Evolutionary conservation across 2,113 vertebrate species (phyloP).

Genomic region (Dicaeum eximium): DNA sequence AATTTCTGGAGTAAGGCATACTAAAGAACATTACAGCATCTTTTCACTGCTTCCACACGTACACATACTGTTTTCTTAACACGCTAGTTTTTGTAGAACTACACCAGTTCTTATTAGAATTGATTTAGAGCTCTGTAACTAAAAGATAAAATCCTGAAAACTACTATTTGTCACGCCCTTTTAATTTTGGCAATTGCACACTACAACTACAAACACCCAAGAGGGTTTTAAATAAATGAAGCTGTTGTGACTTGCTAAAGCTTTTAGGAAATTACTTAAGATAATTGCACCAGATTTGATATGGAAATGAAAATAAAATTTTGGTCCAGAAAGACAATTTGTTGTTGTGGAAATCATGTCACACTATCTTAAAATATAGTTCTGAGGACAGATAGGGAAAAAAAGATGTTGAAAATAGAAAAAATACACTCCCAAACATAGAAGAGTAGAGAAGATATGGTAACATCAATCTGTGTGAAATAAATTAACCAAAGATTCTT

Average conservation of each 20-base stretch:
- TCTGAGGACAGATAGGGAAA: neutral
- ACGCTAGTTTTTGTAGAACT: fast-evolving
- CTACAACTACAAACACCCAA: neutral
- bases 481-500: neutral
- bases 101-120: neutral
- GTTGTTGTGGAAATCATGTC: neutral
- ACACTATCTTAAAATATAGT: neutral
- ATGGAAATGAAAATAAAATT: neutral
- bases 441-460: neutral
- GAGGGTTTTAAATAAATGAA: neutral
- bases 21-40: neutral
- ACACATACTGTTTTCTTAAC: neutral
- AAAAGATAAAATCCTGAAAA: neutral
- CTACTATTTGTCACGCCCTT: neutral
- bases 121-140: neutral
- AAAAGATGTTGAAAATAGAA: neutral
- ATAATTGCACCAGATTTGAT: neutral
- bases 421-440: neutral
- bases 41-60: neutral
- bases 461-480: neutral
- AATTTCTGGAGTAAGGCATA: neutral
- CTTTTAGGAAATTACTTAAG: neutral
- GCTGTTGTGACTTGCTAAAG: neutral
- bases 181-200: neutral
- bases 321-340: neutral